Conservation (phyloP, 2,113 vertebrate species). For the Romanogobio albipinnatus region DNA sequence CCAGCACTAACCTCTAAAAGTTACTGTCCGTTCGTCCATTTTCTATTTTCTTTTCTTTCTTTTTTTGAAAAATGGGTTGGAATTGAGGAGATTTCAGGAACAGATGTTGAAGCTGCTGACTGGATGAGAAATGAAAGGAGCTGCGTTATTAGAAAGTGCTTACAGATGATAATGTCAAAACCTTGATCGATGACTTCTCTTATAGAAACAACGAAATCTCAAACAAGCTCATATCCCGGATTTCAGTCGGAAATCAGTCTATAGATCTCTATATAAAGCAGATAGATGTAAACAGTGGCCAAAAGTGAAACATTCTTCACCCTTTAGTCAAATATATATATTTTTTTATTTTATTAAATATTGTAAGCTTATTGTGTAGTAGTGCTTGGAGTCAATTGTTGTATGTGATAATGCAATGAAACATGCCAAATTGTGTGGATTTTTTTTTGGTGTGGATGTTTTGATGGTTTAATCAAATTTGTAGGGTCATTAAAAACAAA, state of each 20-base stretch:
- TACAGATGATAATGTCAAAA: slow-evolving; percentile 54
- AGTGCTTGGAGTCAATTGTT: too few species aligned
- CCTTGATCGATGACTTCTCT: slow-evolving; percentile 47
- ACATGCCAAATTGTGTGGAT: too few species aligned
- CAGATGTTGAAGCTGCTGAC: slow-evolving; percentile 62
- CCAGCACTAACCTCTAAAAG: neutral
- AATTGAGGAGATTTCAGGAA: slow-evolving; percentile 38
- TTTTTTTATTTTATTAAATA: too few species aligned
- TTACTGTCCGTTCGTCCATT: neutral
- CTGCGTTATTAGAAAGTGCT: slow-evolving; percentile 56
- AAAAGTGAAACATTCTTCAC: too few species aligned
- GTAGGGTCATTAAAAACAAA: too few species aligned
- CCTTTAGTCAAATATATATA: too few species aligned
- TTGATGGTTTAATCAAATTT: too few species aligned
- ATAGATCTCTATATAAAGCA: neutral
- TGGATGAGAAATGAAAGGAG: slow-evolving; percentile 45
- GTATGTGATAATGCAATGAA: too few species aligned
- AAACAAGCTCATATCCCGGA: slow-evolving; percentile 29
- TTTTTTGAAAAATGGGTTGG: neutral
- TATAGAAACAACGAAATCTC: slow-evolving; percentile 38
- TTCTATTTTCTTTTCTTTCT: neutral
- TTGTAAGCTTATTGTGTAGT: too few species aligned
- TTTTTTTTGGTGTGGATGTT: too few species aligned
- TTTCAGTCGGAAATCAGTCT: slow-evolving; percentile 3
- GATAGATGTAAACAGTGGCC: too few species aligned